Percentiles rank a stretch among this genome's conserved stretches.
Conservation (phyloP, 2,797 vertebrate genomes). For the Tympanoctomys barrerae region DNA sequence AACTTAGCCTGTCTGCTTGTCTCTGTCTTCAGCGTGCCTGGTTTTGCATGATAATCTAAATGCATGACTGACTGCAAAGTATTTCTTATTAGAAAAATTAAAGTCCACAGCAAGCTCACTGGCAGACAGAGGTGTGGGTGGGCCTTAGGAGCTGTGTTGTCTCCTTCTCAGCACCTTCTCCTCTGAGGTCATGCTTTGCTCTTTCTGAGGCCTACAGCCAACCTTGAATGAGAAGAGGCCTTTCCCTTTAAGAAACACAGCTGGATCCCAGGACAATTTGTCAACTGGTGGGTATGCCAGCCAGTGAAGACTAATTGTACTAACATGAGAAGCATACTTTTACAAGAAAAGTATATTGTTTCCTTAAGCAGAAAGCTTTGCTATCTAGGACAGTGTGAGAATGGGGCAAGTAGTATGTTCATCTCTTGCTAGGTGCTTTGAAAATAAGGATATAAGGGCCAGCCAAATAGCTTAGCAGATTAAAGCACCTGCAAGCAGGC, state of each 20-base stretch:
- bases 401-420: background rate
- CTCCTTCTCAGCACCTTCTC: background rate
- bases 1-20: background rate
- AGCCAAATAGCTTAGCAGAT: no score
- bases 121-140: background rate
- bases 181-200: background rate
- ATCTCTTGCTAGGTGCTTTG: background rate
- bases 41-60: background rate
- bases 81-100: background rate
- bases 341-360: background rate
- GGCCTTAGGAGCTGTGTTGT: background rate
- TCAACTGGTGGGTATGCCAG: background rate
- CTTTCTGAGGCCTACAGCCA: background rate
- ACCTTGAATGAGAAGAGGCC: background rate
- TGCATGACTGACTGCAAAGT: background rate
- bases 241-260: slow-evolving; percentile 13
- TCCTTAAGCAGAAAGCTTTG: slow-evolving; percentile 3
- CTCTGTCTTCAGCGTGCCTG: background rate
- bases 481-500: no score
- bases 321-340: background rate
- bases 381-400: background rate
- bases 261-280: background rate
- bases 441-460: background rate
- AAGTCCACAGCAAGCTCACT: background rate
- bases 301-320: background rate